Evolutionary conservation across 2,888 invertebrate species (phyloP), one percentile per base, ranked within the genome.

Genomic region (Stramonita haemastoma): DNA sequence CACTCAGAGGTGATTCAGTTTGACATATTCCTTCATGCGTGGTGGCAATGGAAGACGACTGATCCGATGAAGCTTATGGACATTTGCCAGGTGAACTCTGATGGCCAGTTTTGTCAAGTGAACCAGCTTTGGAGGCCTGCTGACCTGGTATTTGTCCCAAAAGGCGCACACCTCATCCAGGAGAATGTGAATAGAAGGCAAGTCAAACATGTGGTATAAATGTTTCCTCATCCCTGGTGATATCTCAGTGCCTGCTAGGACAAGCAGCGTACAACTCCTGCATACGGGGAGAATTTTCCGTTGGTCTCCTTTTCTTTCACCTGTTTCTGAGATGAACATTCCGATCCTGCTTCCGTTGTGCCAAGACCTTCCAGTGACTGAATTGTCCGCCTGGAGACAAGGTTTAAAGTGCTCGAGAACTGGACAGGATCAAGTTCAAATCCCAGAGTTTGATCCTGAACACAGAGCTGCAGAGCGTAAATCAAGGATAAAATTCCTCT

Each of bases 181-280:
- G 22, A 92, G 88, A 26, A 86, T 77, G n/a, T 60, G 66, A n/a
- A 90, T 85, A 81, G 88, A 57, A 81, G 88, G 70, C 6, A 89
- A 87, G 32, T 77, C 57, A 73, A 87, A 87, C 57, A 87, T 79
- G 17, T 79, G 83, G 84, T 77, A 87, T 34, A 89, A 90, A 34
- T 85, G 89, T n/a, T 70, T 60, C 32, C 85, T n/a, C 57, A 87
- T 85, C 60, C n/a, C 79, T 66, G 29, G 26, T 34, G 73, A 86
- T 8, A 90, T 85, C n/a, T 87, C 88, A 15, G 91, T 90, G 29
- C 92, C 92, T 32, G 89, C 90, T 19, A 90, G 86, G 22, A 92
- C 91, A 32, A 93, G 84, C 83, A 93, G 36, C 93, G 90, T 22
- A 93, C 93, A 26, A 93, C 90, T 29, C 92, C 92, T 60, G 92